Base-by-base conservation (phyloP, 1,140 invertebrate genomes). In the Marisa cornuarietis region DNA sequence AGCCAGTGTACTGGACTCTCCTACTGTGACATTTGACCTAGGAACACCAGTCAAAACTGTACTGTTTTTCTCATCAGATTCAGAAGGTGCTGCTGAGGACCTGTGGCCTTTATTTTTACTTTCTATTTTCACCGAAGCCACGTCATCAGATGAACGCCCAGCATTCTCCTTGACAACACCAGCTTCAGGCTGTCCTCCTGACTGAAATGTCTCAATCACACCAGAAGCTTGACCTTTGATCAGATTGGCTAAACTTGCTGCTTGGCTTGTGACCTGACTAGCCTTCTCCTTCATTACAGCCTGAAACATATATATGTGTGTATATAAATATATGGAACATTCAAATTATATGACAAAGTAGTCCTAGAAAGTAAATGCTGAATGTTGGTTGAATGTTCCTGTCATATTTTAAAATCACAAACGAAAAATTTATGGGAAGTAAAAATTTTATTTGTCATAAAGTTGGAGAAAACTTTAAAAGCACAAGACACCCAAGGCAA, bases 281-380 rank as follows among this genome's bases (percentile, higher is more conserved):
- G 81, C 80, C 54, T 82, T 85, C 49, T 87, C 81, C 20, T 81
- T 52, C 24, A 87, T 73, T 66, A 74, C 81, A 71, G 78, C 81
- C 86, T 87, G 83, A 65, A 83, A 84, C 54, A 58, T 7, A 58
- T 6, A 58, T 1, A 58, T 4, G 4, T 58, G 11, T 58, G 16
- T 5, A 18, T 18, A 58, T 58, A 58, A 1, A 58, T 58, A 2
- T 58, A 42, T 42, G 31, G 31, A 42, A 42, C 6, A 42, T 42
- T 42, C 1, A 51, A 76, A 42, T 13, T 42, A 26, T 69, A 14
- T 69, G 14, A 26, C 14, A 14, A 16, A 69, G 2, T 31, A 14
- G 22, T 71, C 10, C 22, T 2, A 72, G 52, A 72, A 16, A 49
- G 31, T 49, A 18, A 49, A 18, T 10, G 31, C 14, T 26, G 13